phyloP scores from a whole-genome alignment of 2,113 vertebrate species.

The Argyrosomus japonicus region DNA sequence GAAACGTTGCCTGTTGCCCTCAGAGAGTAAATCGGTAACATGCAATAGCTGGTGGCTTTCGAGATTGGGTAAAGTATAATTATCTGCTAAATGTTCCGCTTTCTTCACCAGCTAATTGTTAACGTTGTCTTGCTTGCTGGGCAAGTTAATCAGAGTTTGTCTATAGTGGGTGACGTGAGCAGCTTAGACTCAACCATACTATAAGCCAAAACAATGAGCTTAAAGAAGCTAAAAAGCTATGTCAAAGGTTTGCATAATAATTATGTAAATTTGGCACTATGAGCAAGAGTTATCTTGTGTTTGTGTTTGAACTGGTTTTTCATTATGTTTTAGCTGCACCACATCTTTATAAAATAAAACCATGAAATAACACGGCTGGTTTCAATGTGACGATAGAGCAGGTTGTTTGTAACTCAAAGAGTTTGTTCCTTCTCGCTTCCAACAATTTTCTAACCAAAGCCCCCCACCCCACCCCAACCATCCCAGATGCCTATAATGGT shows the following conservation, averaged over 20 bases:
- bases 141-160: neutral
- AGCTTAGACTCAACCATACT: neutral
- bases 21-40: too few species aligned
- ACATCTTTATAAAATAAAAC: neutral
- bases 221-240: neutral
- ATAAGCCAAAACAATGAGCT: neutral
- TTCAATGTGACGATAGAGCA: neutral
- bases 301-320: neutral
- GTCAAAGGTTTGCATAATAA: neutral
- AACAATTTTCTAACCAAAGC: slow-evolving; percentile 26
- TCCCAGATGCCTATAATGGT: neutral
- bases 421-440: neutral
- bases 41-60: too few species aligned
- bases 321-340: neutral
- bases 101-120: neutral
- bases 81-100: neutral
- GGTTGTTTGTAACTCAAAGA: neutral
- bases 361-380: neutral
- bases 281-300: neutral
- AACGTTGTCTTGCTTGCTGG: neutral
- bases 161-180: neutral
- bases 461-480: neutral
- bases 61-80: neutral
- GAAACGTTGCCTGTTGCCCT: too few species aligned
- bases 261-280: neutral